These are phyloP conservation scores for Epizoanthus rinbou DNA, from an alignment of 92 coral and sea anemone species.

Conservation along the genomic window DNA sequence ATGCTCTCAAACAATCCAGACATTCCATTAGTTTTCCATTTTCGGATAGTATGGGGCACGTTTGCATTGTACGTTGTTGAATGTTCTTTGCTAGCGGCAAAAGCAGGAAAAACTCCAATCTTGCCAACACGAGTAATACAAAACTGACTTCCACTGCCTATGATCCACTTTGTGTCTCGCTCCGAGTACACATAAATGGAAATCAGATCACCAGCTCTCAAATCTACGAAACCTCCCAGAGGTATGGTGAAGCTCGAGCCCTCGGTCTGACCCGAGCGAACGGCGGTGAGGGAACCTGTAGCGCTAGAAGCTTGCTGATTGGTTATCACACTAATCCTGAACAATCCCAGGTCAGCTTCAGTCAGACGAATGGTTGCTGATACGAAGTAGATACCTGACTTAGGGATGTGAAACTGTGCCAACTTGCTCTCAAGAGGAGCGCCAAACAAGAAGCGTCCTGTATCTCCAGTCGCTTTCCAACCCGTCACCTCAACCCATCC, in stretches of 20 bases:
- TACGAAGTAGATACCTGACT: constrained; percentile 62
- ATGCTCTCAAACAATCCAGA: constrained; percentile 57
- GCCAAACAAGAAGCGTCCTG: constrained; percentile 64
- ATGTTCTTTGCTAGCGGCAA: constrained; percentile 46
- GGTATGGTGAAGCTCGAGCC: constrained; percentile 47
- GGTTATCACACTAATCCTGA: constrained; percentile 40
- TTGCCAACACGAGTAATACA: constrained; percentile 47
- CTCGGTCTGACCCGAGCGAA: constrained; percentile 32
- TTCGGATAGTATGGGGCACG: constrained; percentile 35
- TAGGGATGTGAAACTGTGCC: constrained; percentile 59
- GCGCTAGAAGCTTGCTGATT: constrained; percentile 26
- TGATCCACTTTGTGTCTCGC: constrained; percentile 59
- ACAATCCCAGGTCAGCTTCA: constrained; percentile 48
- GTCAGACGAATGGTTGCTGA: constrained; percentile 49
- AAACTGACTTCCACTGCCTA: constrained; percentile 59
- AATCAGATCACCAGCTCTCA: constrained; percentile 44
- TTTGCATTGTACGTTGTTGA: background rate
- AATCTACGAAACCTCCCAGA: constrained; percentile 58
- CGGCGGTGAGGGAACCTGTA: constrained; percentile 46
- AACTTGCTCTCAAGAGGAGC: constrained; percentile 47
- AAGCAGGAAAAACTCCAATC: constrained; percentile 56
- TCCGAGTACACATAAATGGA: constrained; percentile 58
- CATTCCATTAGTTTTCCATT: constrained; percentile 60
- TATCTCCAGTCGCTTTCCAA: constrained; percentile 48
- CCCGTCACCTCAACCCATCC: constrained; percentile 69